Evolutionary conservation across 2,888 invertebrate genomes (phyloP).

Genomic region (Tenthredo livida): DNA sequence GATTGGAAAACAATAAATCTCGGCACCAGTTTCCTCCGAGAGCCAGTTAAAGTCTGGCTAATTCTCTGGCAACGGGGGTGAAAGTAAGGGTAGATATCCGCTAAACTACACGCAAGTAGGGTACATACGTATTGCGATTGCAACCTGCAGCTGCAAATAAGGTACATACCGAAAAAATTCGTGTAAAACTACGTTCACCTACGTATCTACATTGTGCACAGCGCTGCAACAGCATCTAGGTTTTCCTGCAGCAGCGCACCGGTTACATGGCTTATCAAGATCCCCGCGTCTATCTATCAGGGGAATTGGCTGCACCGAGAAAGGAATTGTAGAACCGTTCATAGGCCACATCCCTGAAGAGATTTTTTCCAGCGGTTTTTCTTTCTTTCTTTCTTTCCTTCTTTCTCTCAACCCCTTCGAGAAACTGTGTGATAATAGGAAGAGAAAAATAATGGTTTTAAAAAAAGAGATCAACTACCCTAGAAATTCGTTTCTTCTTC

Average conservation of each 20-base stretch:
- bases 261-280: constrained; percentile 36
- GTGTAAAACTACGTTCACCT: neutral
- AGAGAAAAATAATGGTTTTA: neutral
- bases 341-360: neutral
- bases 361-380: neutral
- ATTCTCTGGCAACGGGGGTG: constrained; percentile 3
- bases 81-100: neutral
- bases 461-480: neutral
- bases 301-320: neutral
- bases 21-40: neutral
- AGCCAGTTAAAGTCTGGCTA: constrained; percentile 33
- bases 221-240: neutral
- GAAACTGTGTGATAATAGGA: neutral
- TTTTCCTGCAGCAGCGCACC: neutral
- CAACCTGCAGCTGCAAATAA: constrained; percentile 15
- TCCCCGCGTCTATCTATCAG: constrained; percentile 38
- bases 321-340: neutral
- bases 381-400: no score
- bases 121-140: neutral
- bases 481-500: neutral
- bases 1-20: constrained; percentile 36
- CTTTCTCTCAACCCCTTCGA: neutral
- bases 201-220: neutral
- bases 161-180: neutral
- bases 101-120: neutral